phyloP scores from a whole-genome alignment of 2,888 invertebrate species.

The Hyalella azteca region DNA sequence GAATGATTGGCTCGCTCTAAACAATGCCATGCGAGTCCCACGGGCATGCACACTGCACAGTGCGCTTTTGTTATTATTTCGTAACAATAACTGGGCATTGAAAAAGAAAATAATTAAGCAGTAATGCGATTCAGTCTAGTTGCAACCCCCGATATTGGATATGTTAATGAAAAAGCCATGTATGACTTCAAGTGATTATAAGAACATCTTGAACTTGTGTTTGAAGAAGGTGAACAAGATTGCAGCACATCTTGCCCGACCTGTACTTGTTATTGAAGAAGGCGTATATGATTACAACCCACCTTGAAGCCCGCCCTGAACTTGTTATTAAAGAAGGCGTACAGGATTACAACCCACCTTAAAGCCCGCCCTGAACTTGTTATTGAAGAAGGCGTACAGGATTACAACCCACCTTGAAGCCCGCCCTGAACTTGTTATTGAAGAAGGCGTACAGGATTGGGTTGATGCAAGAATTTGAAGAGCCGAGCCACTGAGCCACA shows the following conservation, averaged over 20 bases:
- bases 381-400: conserved; percentile 91
- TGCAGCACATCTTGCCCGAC: conserved; percentile 68
- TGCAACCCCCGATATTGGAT: too few species aligned
- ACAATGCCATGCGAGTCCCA: too few species aligned
- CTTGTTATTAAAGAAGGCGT: conserved; percentile 94
- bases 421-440: conserved; percentile 89
- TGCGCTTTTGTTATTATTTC: too few species aligned
- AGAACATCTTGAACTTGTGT: conserved; percentile 89
- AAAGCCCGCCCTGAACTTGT: conserved; percentile 89
- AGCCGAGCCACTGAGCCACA: conserved; percentile 89
- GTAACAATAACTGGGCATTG: too few species aligned
- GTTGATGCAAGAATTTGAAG: conserved; percentile 94
- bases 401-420: conserved; percentile 68
- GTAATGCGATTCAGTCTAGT: too few species aligned
- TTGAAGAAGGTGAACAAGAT: conserved; percentile 88
- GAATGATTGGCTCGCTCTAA: too few species aligned
- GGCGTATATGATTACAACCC: conserved; percentile 79
- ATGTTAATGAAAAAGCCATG: conserved; percentile 96
- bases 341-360: conserved; percentile 62
- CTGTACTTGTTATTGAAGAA: conserved; percentile 94
- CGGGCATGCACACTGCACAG: too few species aligned
- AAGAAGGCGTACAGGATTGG: conserved; percentile 93
- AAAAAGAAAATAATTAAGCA: too few species aligned
- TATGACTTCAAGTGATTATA: conserved; percentile 55
- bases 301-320: conserved; percentile 80